Evolutionary conservation across 2,113 vertebrate genomes (phyloP).

Genomic region (Aviceda subcristata): DNA sequence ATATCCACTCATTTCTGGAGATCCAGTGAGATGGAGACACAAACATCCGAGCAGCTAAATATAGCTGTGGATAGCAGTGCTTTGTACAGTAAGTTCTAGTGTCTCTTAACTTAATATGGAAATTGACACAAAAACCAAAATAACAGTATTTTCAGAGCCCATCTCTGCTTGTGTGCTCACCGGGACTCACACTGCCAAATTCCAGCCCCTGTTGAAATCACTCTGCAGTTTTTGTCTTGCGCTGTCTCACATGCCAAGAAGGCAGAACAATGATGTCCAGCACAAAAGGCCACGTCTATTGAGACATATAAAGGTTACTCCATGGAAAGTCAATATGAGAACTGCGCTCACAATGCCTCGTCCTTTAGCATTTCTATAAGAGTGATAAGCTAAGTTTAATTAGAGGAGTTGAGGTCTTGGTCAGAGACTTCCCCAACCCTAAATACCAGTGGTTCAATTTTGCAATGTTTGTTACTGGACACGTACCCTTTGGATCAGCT

Average conservation of each 20-base stretch:
- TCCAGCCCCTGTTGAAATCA: neutral
- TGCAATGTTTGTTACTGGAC: neutral
- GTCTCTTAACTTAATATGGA: conserved; percentile 25
- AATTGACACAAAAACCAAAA: conserved; percentile 15
- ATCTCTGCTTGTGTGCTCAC: neutral
- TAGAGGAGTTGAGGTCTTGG: neutral
- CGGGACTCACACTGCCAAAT: neutral
- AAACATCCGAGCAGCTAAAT: conserved; percentile 16
- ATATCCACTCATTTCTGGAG: neutral
- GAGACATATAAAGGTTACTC: conserved; percentile 11
- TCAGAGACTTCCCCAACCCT: neutral
- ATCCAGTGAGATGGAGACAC: neutral
- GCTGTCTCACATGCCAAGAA: neutral
- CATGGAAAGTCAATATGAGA: conserved; percentile 5
- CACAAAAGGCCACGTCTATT: neutral
- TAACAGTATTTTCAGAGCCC: neutral
- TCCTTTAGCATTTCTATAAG: neutral
- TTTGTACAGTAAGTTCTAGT: neutral
- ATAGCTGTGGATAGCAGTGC: neutral
- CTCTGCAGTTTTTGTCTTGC: neutral
- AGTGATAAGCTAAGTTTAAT: neutral
- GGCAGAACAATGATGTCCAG: neutral
- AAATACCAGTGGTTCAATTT: neutral
- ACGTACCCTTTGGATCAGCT: neutral
- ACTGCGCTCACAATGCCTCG: neutral